A percentile compares a stretch with the other conserved stretches of the same genome.
Conservation (phyloP, 2,797 vertebrate genomes). For the Lacerta agilis region DNA sequence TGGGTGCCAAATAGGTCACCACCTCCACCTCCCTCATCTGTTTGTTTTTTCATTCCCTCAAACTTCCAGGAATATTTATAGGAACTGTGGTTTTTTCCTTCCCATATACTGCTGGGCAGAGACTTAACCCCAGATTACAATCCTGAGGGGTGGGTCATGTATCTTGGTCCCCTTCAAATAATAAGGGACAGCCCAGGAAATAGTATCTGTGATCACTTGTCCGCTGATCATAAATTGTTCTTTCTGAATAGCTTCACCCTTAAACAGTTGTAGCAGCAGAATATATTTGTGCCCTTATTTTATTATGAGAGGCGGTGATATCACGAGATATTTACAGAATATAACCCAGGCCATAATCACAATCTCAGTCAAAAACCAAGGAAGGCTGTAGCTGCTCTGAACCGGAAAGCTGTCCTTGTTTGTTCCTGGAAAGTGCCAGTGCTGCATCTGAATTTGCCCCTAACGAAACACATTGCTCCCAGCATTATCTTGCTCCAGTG, state of each 20-base stretch:
- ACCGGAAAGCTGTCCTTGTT: background rate
- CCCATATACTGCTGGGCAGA: background rate
- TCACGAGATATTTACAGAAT: background rate
- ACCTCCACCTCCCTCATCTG: background rate
- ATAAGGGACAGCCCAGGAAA: no score
- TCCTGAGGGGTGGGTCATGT: background rate
- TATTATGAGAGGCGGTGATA: background rate
- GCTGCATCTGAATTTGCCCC: background rate
- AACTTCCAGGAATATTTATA: background rate
- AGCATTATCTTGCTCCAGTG: background rate
- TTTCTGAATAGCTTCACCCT: background rate
- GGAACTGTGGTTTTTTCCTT: background rate
- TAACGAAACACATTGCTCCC: background rate
- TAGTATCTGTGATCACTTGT: background rate
- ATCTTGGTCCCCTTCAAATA: background rate
- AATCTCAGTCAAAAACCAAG: background rate
- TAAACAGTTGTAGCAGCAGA: background rate
- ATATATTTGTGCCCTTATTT: background rate
- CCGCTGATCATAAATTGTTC: background rate
- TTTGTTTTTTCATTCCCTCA: constrained; percentile 33
- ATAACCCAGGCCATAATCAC: background rate
- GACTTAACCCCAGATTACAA: background rate
- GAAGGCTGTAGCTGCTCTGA: background rate
- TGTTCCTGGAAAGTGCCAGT: background rate
- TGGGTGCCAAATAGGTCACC: constrained; percentile 24